Evolutionary conservation across 2,113 vertebrate genomes (phyloP), one percentile per base, ranked within the genome.

Genomic region (Pampusana beccarii): DNA sequence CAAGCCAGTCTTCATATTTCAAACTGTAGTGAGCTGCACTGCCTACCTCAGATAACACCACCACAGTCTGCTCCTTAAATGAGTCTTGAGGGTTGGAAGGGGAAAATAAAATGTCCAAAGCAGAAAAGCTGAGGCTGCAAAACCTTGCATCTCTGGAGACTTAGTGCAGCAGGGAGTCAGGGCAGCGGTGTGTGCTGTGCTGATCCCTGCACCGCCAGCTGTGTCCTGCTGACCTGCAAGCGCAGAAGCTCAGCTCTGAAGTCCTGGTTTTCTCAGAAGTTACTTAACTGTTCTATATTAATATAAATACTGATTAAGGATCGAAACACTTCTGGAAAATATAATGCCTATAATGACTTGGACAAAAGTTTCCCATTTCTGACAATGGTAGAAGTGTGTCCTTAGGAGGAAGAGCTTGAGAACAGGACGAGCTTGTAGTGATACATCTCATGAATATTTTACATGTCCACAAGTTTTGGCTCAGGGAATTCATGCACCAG

Each of bases 361-460:
- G 13, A 31, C 11, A 5, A 15, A n/a, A 72, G 60, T 26, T 50
- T 58, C 21, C 4, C 1, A 0, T 36, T 70, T 50, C n/a, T 33
- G 25, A 0, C 19, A 36, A n/a, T 33, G 57, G 9, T 51, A 70
- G 29, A 44, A 56, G 33, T 46, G 13, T 0, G 0, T 66, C 36
- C 23, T 51, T 40, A 24, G 2, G 1, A 5, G 24, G 5, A 29
- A 21, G 53, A 77, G 33, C 25, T 34, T 26, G 34, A 64, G 58
- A 67, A 19, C 38, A 79, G n/a, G 56, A n/a, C 61, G 72, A 42
- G 36, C 40, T 28, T 78, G 73, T 62, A 42, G 51, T 34, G 29
- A 15, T 90, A 25, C 13, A 24, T 50, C 60, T 85, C 2, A 1
- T n/a, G 6, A 67, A 16, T 46, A 15, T 36, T 71, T 71, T 54